These are phyloP conservation scores for Amitus sp. DNA, from an alignment of 2,888 invertebrate species.

Conservation along the genomic window DNA sequence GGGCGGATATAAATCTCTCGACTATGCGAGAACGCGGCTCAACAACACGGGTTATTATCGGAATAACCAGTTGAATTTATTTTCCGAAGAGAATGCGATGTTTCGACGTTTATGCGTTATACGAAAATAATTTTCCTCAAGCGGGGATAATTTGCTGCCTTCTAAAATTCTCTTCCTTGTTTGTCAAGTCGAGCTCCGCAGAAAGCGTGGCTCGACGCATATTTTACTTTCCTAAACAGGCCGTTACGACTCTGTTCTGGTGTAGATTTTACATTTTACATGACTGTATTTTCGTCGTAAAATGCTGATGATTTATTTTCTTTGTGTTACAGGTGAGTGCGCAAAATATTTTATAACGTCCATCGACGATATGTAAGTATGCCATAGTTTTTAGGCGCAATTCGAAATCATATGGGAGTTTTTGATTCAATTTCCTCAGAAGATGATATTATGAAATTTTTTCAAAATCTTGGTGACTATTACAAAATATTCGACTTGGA, in stretches of 20 bases:
- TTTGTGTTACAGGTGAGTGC: slow-evolving; percentile 58
- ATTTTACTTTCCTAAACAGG: slow-evolving; percentile 36
- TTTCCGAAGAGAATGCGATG: slow-evolving; percentile 33
- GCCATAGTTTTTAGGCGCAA: too few species aligned
- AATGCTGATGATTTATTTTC: slow-evolving; percentile 31
- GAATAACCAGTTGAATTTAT: slow-evolving; percentile 42
- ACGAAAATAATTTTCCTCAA: slow-evolving; percentile 38
- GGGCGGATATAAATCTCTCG: slow-evolving; percentile 36
- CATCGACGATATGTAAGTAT: neutral
- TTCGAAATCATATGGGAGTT: too few species aligned
- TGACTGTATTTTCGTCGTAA: too few species aligned
- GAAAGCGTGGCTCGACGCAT: slow-evolving; percentile 24
- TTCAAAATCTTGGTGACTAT: too few species aligned
- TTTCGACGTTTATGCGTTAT: slow-evolving; percentile 40
- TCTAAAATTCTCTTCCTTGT: slow-evolving; percentile 37
- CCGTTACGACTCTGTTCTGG: slow-evolving; percentile 20
- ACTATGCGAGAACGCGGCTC: slow-evolving; percentile 35
- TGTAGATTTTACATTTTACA: slow-evolving; percentile 33
- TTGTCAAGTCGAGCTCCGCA: slow-evolving; percentile 34
- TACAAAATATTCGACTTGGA: too few species aligned
- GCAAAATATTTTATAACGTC: slow-evolving; percentile 12
- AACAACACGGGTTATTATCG: slow-evolving; percentile 40
- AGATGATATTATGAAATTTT: too few species aligned
- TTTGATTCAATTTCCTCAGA: too few species aligned
- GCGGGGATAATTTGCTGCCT: slow-evolving; percentile 37